phyloP scores from a whole-genome alignment of 1,140 invertebrate species.

The Helicoverpa armigera region DNA sequence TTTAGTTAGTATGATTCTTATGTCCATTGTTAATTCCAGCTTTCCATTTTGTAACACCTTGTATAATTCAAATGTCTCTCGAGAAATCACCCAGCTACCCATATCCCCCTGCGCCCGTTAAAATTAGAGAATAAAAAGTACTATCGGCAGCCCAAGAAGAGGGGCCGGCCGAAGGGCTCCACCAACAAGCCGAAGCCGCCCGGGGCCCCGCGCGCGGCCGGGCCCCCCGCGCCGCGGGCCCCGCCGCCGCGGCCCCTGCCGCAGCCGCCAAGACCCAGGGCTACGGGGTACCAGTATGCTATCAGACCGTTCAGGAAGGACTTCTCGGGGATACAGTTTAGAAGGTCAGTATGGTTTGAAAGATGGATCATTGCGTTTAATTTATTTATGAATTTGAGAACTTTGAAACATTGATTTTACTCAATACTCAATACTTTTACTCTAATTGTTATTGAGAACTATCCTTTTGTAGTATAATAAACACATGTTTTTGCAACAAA shows the following conservation, averaged over 20 bases:
- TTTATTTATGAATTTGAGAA: background rate
- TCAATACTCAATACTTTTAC: too few relatives aligned
- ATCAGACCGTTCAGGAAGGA: constrained; percentile 83
- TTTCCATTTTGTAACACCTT: too few relatives aligned
- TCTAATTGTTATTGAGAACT: too few relatives aligned
- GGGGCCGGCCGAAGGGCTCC: constrained; percentile 83
- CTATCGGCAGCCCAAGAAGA: constrained; percentile 76
- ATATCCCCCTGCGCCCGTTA: background rate
- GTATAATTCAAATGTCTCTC: too few relatives aligned
- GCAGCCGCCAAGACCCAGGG: constrained; percentile 61
- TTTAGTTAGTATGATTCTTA: too few relatives aligned
- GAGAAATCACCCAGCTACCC: background rate
- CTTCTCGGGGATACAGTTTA: constrained; percentile 85
- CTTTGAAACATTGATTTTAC: background rate
- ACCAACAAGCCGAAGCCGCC: constrained; percentile 84
- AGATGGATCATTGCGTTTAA: too few relatives aligned
- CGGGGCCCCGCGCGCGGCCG: constrained; percentile 52
- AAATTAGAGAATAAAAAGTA: constrained; percentile 27
- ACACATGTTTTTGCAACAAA: too few relatives aligned
- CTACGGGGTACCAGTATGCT: constrained; percentile 77
- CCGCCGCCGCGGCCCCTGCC: constrained; percentile 53
- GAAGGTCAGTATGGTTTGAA: constrained; percentile 66
- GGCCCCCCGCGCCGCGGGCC: constrained; percentile 53
- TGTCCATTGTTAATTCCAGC: too few relatives aligned
- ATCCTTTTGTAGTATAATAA: too few relatives aligned